Evolutionary conservation across 2,888 invertebrate species (phyloP).

Genomic region (Apotomis capreana): DNA sequence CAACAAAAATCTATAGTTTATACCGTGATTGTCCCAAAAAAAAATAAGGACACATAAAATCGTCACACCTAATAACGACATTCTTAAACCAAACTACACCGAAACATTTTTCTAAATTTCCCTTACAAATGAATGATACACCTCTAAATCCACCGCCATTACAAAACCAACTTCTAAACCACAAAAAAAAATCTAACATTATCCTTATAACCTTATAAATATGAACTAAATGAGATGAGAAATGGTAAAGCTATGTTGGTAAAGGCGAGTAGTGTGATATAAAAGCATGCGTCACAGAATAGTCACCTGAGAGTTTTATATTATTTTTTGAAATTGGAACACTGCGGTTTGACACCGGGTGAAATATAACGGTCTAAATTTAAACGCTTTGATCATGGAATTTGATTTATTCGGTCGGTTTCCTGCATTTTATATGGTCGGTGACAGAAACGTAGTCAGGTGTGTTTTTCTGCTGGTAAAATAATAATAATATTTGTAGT

Average conservation of each 20-base stretch:
- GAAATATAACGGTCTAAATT: slow-evolving; percentile 44
- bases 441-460: slow-evolving; percentile 30
- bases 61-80: slow-evolving; percentile 7
- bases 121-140: slow-evolving; percentile 24
- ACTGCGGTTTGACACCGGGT: slow-evolving; percentile 54
- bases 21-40: background rate
- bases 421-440: slow-evolving; percentile 28
- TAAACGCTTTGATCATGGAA: slow-evolving; percentile 40
- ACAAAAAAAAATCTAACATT: background rate
- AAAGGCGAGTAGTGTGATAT: slow-evolving; percentile 52
- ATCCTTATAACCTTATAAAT: background rate
- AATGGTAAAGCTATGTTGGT: background rate
- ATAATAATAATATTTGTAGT: background rate
- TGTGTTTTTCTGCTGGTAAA: slow-evolving; percentile 17
- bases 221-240: background rate
- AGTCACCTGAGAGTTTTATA: slow-evolving; percentile 71
- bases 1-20: background rate
- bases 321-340: slow-evolving; percentile 60
- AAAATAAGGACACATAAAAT: slow-evolving; percentile 2
- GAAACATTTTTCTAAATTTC: slow-evolving; percentile 16
- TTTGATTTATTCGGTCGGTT: slow-evolving; percentile 42
- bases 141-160: slow-evolving; percentile 6
- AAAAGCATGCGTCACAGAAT: slow-evolving; percentile 61
- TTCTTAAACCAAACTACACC: slow-evolving; percentile 19
- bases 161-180: background rate